Conservation (phyloP, 2,113 vertebrate species). For the Pterocles orientalis region DNA sequence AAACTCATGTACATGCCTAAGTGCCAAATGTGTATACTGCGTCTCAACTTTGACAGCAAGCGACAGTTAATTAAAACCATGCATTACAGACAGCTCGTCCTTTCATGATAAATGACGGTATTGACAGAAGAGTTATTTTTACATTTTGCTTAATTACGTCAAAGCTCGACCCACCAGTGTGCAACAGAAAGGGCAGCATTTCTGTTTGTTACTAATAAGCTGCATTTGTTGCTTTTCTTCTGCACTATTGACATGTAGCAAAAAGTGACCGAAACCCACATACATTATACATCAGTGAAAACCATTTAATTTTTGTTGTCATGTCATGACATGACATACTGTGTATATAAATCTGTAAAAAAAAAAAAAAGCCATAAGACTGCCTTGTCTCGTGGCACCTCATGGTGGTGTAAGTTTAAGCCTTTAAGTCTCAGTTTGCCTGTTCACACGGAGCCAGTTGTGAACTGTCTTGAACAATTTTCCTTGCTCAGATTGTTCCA, state of each 20-base stretch:
- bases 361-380: neutral
- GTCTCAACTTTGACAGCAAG: neutral
- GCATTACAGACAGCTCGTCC: neutral
- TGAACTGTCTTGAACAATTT: neutral
- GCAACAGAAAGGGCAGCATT: neutral
- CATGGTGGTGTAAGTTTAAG: neutral
- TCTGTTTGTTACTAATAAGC: neutral
- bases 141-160: neutral
- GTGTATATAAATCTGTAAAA: neutral
- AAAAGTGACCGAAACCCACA: neutral
- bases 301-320: neutral
- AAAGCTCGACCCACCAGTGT: neutral
- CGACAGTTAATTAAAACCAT: conserved; percentile 40
- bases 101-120: conserved; percentile 1
- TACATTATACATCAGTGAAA: neutral
- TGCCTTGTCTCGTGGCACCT: accelerated
- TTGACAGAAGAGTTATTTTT: conserved; percentile 24
- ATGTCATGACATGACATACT: neutral
- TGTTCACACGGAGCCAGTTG: neutral
- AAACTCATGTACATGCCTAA: neutral
- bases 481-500: neutral
- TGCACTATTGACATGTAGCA: neutral
- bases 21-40: neutral
- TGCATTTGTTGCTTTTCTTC: neutral
- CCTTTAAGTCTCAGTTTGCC: neutral